These are phyloP conservation scores for Progne subis DNA, from an alignment of 2,113 vertebrate species.

Conservation along the genomic window DNA sequence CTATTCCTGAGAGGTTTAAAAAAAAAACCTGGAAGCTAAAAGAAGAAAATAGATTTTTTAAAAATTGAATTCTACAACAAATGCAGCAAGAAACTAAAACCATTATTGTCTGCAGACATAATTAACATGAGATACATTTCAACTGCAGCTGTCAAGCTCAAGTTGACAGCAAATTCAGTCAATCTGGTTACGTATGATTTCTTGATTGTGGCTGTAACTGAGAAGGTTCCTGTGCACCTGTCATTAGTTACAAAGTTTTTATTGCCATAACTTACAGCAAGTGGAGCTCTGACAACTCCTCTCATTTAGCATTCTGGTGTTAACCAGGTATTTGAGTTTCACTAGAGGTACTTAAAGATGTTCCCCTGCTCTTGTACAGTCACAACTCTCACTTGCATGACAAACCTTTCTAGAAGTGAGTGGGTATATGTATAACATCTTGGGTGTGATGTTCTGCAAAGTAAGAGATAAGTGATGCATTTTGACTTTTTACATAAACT, in stretches of 20 bases:
- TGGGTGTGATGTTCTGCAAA: slow-evolving; percentile 57
- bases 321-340: slow-evolving; percentile 69
- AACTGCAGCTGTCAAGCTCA: slow-evolving; percentile 3
- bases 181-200: background rate
- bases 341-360: slow-evolving; percentile 62
- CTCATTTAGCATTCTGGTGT: slow-evolving; percentile 65
- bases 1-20: background rate
- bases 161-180: slow-evolving; percentile 34
- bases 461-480: slow-evolving; percentile 45
- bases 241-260: slow-evolving; percentile 55
- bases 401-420: slow-evolving; percentile 60
- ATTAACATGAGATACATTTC: background rate
- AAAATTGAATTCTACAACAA: background rate
- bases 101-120: background rate
- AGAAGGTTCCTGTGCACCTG: slow-evolving; percentile 73
- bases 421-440: slow-evolving; percentile 36
- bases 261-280: slow-evolving; percentile 61
- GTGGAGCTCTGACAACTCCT: slow-evolving; percentile 62
- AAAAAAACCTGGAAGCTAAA: background rate
- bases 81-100: background rate
- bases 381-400: slow-evolving; percentile 76
- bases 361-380: slow-evolving; percentile 64
- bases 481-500: slow-evolving; percentile 55
- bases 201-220: background rate
- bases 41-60: background rate